Base-by-base conservation (phyloP, 1,140 invertebrate species). In the Drosophila bipectinata region DNA sequence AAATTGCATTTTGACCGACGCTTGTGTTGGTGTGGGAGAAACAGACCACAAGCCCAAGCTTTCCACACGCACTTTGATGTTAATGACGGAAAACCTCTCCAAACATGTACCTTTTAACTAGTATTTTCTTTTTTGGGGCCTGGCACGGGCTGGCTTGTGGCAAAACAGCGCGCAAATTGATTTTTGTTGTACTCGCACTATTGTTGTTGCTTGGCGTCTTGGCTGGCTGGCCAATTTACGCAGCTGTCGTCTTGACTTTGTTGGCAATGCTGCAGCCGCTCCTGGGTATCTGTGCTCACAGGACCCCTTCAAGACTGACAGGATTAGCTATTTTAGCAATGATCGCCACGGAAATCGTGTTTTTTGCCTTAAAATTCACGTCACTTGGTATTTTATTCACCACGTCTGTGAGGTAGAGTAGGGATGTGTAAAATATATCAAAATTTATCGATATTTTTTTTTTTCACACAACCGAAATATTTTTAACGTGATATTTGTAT, bases 361-460 rank as follows among this genome's bases (percentile, higher is more conserved):
- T 18, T 67, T 87, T 77, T 82, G 72, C 55, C 74, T 58, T 56
- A 55, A 69, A 85, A 77, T 85, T 85, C 82, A 85, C 83, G 74
- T 87, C 82, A 85, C 82, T 82, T 83, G 49, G 60, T 34, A 61
- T 58, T 39, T 54, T 62, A 85, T 87, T 85, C 82, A 85, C 82
- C 82, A 85, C 82, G 62, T 75, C 69, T 85, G 60, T 28, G 59
- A 24, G 44, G 18, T 26, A 67, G 78, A 60, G 66, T 28, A 28
- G 26, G 26, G 26, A 28, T 28, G 26, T 28, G 26, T 6, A 28
- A 28, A 28, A 28, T 28, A 28, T 7, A 28, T 28, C 26, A 28
- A 28, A 28, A 28, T 28, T 6, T 28, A 28, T 28, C 26, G 26
- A 28, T 28, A 28, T 28, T 5, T 28, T 28, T 28, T 28, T 15